phyloP scores from a whole-genome alignment of 2,797 vertebrate species.

The Callimico goeldii region DNA sequence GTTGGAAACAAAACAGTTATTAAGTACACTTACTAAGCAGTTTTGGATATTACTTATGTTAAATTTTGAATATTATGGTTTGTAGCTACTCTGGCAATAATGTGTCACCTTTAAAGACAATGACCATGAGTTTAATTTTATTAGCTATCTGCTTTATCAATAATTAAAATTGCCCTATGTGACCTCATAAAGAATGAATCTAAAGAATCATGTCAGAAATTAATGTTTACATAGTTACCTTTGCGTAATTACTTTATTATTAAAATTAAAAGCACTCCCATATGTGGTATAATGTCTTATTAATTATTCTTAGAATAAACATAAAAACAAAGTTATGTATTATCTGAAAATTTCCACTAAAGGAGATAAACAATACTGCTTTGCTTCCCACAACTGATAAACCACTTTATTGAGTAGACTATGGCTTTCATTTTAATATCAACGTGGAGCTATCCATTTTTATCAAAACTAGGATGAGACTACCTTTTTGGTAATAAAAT shows the following conservation, averaged over 20 bases:
- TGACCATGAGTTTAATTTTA: conserved; percentile 38
- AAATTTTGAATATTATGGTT: conserved; percentile 1
- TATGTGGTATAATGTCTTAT: not conserved
- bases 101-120: conserved; percentile 17
- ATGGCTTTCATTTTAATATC: not conserved
- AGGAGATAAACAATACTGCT: not conserved
- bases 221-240: not conserved
- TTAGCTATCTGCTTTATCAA: conserved; percentile 33
- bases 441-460: not conserved
- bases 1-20: not conserved
- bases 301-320: conserved; percentile 4
- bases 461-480: too few relatives aligned
- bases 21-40: not conserved
- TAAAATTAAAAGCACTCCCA: not conserved
- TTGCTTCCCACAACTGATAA: not conserved
- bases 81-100: not conserved
- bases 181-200: conserved; percentile 14
- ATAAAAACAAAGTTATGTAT: not conserved
- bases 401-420: not conserved
- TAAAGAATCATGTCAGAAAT: conserved; percentile 46
- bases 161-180: conserved; percentile 34
- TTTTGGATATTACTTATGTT: not conserved
- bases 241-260: conserved; percentile 3
- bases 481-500: too few relatives aligned
- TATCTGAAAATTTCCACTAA: not conserved